Evolutionary conservation across 2,113 vertebrate species (phyloP).

Genomic region (Pseudorhombus dupliciocellatus): DNA sequence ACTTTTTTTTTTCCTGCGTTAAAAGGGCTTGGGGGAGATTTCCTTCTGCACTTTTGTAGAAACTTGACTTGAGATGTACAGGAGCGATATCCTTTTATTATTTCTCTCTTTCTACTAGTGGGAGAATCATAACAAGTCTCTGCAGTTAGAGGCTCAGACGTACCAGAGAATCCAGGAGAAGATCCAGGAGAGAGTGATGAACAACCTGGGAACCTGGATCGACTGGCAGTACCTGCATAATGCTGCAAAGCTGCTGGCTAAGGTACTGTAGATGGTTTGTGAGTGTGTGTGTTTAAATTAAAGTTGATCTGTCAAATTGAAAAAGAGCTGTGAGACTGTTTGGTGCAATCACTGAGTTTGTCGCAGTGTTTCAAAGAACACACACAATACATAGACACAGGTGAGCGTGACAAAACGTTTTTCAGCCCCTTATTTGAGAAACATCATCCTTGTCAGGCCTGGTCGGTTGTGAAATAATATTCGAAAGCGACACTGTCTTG

Average conservation of each 20-base stretch:
- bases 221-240: slow-evolving; percentile 99
- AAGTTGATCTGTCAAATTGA: no score
- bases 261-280: slow-evolving; percentile 78
- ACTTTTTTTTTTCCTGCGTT: no score
- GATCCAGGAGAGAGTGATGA: slow-evolving; percentile 99
- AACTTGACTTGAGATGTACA: neutral
- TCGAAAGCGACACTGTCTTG: neutral
- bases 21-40: no score
- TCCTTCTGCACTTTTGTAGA: no score
- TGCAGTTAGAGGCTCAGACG: slow-evolving; percentile 97
- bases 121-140: slow-evolving; percentile 99
- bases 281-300: no score
- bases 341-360: neutral
- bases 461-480: neutral
- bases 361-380: neutral
- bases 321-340: no score
- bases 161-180: slow-evolving; percentile 99
- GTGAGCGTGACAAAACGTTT: neutral
- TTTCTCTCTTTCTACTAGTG: slow-evolving; percentile 80
- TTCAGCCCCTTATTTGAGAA: neutral
- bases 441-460: neutral
- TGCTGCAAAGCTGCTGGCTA: slow-evolving; percentile 96
- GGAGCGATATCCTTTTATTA: neutral
- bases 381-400: neutral
- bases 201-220: slow-evolving; percentile 99